Evolutionary conservation across 2,888 invertebrate genomes (phyloP).

Genomic region (Melipona beecheii): DNA sequence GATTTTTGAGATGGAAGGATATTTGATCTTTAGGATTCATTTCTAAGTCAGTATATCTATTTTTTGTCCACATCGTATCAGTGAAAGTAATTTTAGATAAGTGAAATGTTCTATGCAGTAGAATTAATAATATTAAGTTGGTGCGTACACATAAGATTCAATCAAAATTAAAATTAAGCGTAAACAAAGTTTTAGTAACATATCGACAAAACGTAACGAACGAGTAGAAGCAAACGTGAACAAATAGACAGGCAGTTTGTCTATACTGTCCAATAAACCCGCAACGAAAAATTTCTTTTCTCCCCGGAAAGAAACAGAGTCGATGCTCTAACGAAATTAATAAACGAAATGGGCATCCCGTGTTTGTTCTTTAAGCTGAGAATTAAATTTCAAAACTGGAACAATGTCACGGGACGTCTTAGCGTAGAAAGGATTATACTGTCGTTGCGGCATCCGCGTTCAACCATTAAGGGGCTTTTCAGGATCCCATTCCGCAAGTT

Average conservation of each 20-base stretch:
- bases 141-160: too few relatives aligned
- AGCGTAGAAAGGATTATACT: background rate
- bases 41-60: background rate
- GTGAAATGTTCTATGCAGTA: too few relatives aligned
- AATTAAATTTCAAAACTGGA: background rate
- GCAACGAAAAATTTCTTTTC: background rate
- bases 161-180: background rate
- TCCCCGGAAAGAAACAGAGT: background rate
- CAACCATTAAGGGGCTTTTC: background rate
- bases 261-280: background rate
- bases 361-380: background rate
- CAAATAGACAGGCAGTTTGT: background rate
- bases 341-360: background rate
- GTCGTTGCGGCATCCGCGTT: background rate
- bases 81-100: too few relatives aligned
- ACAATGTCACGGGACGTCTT: background rate
- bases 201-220: background rate
- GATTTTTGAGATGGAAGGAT: background rate
- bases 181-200: too few relatives aligned
- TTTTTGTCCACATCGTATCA: too few relatives aligned
- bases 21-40: background rate
- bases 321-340: background rate
- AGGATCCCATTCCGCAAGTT: background rate
- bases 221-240: background rate
- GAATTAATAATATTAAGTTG: too few relatives aligned